A percentile compares a stretch with the other conserved stretches of the same genome.
phyloP scores from a whole-genome alignment of 2,888 invertebrate species.

The Drosophila mimetica region DNA sequence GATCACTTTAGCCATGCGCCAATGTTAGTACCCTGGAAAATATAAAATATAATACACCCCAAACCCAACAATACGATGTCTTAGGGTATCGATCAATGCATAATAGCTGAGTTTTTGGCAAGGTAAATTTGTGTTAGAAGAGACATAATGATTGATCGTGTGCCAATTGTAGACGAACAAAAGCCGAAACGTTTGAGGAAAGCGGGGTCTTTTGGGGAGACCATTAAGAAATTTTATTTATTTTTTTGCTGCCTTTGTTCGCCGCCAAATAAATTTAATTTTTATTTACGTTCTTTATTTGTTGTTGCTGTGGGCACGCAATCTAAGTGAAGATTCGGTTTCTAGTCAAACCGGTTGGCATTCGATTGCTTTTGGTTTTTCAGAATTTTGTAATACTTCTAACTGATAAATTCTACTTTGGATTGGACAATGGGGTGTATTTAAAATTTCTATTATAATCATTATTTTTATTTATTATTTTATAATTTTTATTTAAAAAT shows the following conservation, averaged over 20 bases:
- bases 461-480: too few species aligned
- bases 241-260: constrained; percentile 25
- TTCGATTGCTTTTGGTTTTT: background rate
- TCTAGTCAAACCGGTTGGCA: constrained; percentile 46
- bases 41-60: background rate
- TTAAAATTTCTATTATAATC: too few species aligned
- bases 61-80: too few species aligned
- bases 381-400: constrained; percentile 19
- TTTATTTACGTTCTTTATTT: constrained; percentile 30
- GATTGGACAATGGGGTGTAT: background rate
- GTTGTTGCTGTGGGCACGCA: constrained; percentile 27
- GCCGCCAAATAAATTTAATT: constrained; percentile 40
- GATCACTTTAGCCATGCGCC: background rate
- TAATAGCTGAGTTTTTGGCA: constrained; percentile 1
- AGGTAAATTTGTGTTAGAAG: constrained; percentile 15
- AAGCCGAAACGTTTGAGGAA: background rate
- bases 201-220: constrained; percentile 4
- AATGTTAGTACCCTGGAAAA: constrained; percentile 1
- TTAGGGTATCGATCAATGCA: constrained; percentile 14
- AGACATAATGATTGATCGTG: constrained; percentile 49
- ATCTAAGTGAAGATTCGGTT: constrained; percentile 37
- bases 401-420: background rate
- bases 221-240: constrained; percentile 26
- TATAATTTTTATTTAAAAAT: too few species aligned
- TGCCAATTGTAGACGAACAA: constrained; percentile 35